phyloP scores from a whole-genome alignment of 2,797 vertebrate species.

The Eutrigla gurnardus region DNA sequence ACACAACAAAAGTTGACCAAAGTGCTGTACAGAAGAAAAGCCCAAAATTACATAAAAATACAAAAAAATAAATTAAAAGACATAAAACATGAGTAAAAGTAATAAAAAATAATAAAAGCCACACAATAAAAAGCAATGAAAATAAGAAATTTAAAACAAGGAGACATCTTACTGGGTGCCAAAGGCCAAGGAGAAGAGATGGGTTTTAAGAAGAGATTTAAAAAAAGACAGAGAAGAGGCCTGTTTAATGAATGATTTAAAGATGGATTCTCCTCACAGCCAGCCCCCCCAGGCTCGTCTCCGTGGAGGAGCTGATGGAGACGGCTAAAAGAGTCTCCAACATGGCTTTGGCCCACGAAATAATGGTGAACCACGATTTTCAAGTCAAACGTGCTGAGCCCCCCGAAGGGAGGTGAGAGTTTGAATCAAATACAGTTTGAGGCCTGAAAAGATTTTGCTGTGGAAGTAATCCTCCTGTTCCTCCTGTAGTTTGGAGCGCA shows the following conservation, averaged over 20 bases:
- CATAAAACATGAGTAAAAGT: too few relatives aligned
- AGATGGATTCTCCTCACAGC: constrained; percentile 79
- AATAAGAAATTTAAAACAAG: too few relatives aligned
- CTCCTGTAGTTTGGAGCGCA: constrained; percentile 89
- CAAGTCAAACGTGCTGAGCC: constrained; percentile 89
- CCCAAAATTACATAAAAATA: too few relatives aligned
- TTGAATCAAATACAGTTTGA: background rate
- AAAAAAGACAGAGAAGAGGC: too few relatives aligned
- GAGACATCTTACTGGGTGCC: too few relatives aligned
- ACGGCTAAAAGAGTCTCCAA: constrained; percentile 94
- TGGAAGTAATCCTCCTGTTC: constrained; percentile 7
- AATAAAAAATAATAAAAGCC: too few relatives aligned
- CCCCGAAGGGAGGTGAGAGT: constrained; percentile 92
- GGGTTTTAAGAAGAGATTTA: too few relatives aligned
- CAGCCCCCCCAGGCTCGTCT: constrained; percentile 88
- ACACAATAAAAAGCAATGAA: too few relatives aligned
- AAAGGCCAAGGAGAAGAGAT: too few relatives aligned
- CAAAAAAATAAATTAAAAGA: too few relatives aligned
- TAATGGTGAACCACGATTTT: constrained; percentile 91
- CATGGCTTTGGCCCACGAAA: constrained; percentile 96
- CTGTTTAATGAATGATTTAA: background rate
- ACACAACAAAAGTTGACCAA: too few relatives aligned
- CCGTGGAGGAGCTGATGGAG: constrained; percentile 93
- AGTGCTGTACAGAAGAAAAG: too few relatives aligned
- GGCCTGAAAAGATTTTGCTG: background rate